Base-by-base conservation (phyloP, 2,888 invertebrate genomes). In the Amitus sp. region DNA sequence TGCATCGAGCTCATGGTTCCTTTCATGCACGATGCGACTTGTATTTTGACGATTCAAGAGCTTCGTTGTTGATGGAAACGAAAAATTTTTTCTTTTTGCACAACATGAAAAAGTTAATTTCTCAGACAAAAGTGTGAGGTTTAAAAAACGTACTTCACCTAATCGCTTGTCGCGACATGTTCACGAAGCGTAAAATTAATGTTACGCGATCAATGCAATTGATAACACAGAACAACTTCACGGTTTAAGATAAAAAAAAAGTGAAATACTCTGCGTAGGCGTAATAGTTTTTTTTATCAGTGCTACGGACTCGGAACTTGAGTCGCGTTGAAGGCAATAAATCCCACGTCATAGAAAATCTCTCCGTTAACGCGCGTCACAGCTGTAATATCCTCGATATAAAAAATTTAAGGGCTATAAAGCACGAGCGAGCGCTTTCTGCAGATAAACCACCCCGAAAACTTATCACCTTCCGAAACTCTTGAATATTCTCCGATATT, bases 361-460 rank as follows among this genome's bases (percentile, higher is more conserved):
- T 18, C 34, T 30, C 19, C 34, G 23, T 18, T 13, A 12, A 42
- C 39, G 27, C 20, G 43, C 43, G 4, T 2, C 39, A 17, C n/a
- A 23, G 5, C 10, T 47, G 1, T 47, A 30, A 30, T 13, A 27
- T 46, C 45, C 34, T 18, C 15, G 15, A 20, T 27, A 30, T 15
- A 28, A 52, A 52, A n/a, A 45, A 60, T 51, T 60, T 61, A 57
- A 34, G 51, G 57, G 17, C 54, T 46, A 60, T 51, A 57, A 57
- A 57, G 57, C 23, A 23, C 23, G 51, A 46, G 13, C 42, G 47
- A 47, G 42, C 43, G 37, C 27, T 52, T 51, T 15, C 42, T 18
- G 30, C 18, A 30, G 40, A 48, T 49, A 50, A 43, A 28, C 17
- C 20, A 28, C 19, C 6, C 23, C 13, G 20, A 12, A 28, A 1